Conservation (phyloP, 2,888 invertebrate genomes). For the Cantharis rufa region DNA sequence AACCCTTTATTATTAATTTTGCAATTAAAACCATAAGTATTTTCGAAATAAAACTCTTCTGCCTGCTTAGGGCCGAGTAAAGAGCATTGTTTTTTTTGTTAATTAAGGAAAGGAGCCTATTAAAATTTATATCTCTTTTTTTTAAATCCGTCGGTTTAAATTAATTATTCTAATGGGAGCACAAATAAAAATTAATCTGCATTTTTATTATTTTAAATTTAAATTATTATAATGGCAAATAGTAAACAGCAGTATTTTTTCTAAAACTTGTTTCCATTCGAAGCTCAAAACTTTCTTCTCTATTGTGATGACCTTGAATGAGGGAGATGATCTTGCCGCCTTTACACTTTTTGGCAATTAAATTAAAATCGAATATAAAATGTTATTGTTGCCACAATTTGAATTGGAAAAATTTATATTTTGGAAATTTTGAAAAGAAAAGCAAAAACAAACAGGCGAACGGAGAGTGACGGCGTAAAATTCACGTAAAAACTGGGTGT, state of each 20-base stretch:
- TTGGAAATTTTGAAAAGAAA: neutral
- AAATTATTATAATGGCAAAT: neutral
- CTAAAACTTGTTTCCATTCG: slow-evolving; percentile 14
- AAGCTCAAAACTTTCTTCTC: slow-evolving; percentile 29
- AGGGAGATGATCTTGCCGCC: slow-evolving; percentile 49
- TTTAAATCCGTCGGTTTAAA: neutral
- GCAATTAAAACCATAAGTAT: neutral
- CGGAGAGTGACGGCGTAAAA: neutral
- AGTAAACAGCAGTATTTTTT: slow-evolving; percentile 3
- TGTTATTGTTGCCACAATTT: neutral
- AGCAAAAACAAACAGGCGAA: neutral
- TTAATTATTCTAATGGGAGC: neutral
- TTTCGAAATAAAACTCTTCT: neutral
- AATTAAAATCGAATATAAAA: neutral
- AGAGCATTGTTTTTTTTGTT: neutral
- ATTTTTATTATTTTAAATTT: neutral
- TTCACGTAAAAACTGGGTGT: neutral
- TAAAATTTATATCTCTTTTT: neutral
- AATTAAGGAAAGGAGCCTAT: neutral
- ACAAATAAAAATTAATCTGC: neutral
- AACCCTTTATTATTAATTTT: neutral
- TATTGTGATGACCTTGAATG: slow-evolving; percentile 51
- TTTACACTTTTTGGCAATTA: slow-evolving; percentile 33
- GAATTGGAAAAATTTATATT: neutral
- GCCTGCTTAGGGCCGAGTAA: neutral